These are phyloP conservation scores for Diadophis punctatus DNA, from an alignment of 2,113 vertebrate species.

Conservation along the genomic window DNA sequence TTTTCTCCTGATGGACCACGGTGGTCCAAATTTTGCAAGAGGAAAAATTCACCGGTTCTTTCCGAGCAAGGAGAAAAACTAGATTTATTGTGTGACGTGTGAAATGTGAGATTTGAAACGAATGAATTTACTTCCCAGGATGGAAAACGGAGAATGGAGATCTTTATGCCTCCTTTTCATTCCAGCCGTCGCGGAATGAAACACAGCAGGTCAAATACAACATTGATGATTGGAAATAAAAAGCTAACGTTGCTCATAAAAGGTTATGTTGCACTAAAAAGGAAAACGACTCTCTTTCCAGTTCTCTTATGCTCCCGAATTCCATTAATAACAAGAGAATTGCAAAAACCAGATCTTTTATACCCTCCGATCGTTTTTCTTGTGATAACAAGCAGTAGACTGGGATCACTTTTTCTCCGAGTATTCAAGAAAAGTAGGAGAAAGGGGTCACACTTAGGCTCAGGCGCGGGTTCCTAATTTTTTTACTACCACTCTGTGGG, in stretches of 20 bases:
- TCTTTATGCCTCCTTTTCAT: constrained; percentile 1
- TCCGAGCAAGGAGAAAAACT: background rate
- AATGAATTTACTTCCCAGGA: background rate
- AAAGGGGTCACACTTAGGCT: background rate
- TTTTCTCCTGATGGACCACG: background rate
- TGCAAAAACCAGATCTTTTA: background rate
- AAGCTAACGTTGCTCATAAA: constrained; percentile 47
- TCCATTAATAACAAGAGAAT: background rate
- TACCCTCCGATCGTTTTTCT: background rate
- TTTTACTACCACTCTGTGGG: too few relatives aligned
- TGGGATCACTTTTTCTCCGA: background rate
- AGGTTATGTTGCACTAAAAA: constrained; percentile 35
- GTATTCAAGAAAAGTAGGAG: background rate
- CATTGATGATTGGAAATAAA: constrained; percentile 54
- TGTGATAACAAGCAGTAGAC: background rate
- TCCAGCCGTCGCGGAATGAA: background rate
- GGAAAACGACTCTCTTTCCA: constrained; percentile 35
- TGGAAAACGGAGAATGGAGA: background rate
- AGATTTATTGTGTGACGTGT: background rate
- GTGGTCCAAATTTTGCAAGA: background rate
- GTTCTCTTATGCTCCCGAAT: background rate
- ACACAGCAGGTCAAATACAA: constrained; percentile 32
- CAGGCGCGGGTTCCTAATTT: too few relatives aligned
- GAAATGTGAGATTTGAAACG: background rate
- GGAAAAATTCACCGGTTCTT: background rate